Evolutionary conservation across 2,113 vertebrate species (phyloP).

Genomic region (Arothron firmamentum): DNA sequence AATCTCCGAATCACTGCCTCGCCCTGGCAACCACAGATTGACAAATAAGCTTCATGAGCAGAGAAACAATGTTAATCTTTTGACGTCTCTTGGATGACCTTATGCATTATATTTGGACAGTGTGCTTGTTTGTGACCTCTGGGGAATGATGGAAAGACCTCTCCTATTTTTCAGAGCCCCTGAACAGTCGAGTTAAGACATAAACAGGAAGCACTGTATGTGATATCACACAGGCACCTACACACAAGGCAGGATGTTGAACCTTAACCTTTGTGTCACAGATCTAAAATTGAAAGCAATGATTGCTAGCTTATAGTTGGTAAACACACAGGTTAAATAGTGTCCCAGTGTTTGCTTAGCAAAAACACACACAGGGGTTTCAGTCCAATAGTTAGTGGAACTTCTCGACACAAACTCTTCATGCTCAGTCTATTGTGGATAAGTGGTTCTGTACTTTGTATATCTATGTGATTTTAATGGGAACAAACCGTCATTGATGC

Average conservation of each 20-base stretch:
- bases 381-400: too few species aligned
- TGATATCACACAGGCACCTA: slow-evolving; percentile 7
- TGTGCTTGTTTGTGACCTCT: slow-evolving; percentile 19
- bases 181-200: slow-evolving; percentile 35
- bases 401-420: slow-evolving; percentile 20
- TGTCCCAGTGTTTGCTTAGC: too few species aligned
- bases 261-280: slow-evolving; percentile 27
- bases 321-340: slow-evolving; percentile 19
- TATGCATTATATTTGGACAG: too few species aligned
- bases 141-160: slow-evolving; percentile 19
- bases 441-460: neutral
- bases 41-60: too few species aligned
- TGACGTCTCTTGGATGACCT: too few species aligned
- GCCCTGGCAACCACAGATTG: slow-evolving; percentile 69
- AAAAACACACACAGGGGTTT: slow-evolving; percentile 6
- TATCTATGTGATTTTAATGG: slow-evolving; percentile 7
- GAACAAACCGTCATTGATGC: slow-evolving; percentile 87
- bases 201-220: slow-evolving; percentile 55
- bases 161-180: neutral
- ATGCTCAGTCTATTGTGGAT: slow-evolving; percentile 49
- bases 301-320: slow-evolving; percentile 34
- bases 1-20: slow-evolving; percentile 87
- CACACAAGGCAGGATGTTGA: slow-evolving; percentile 49
- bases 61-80: too few species aligned
- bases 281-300: slow-evolving; percentile 32